Base-by-base conservation (phyloP, 2,888 invertebrate species). In the Mythimna pallens region DNA sequence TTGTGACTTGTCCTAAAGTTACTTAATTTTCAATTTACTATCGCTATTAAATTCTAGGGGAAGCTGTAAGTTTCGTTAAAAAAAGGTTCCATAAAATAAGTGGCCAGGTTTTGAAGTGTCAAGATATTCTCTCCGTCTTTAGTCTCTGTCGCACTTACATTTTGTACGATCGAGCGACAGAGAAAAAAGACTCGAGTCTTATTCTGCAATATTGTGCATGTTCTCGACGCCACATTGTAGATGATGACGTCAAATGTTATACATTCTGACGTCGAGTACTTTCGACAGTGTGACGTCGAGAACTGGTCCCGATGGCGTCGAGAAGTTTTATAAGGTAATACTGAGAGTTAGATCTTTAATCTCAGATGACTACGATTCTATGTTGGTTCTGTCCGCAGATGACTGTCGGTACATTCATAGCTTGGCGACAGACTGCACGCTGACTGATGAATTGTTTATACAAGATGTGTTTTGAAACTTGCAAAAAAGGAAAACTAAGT, bases 1-100 rank as follows among this genome's bases (percentile, higher is more conserved):
- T 93, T 91, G 94, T 94, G 91, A 92, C 88, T 92, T 91, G 92
- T 94, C 91, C 87, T 90, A 90, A 92, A 87, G 82, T 89, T 88
- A 89, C 88, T 89, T 88, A 86, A 89, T 91, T 92, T 92, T 89
- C 83, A 89, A 90, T 89, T 87, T 87, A 90, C 88, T 91, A 88
- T 93, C 86, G 90, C 90, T 92, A 90, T 87, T 89, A 91, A 90
- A 89, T 73, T 88, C 90, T 89, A 90, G 88, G 83, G 82, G 83
- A 90, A 88, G 89, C 89, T 90, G 86, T 86, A 83, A 85, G 85
- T 85, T 86, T 86, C 77, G 78, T 86, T 82, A 83, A 77, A 81
- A 78, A 84, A 83, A 76, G 61, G 68, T 84, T 85, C 69, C 82
- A 74, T 83, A 80, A 82, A 84, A 80, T 80, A 83, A 83, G 80